phyloP scores from a whole-genome alignment of 2,113 vertebrate species.

The Petrocephalus zakoni region DNA sequence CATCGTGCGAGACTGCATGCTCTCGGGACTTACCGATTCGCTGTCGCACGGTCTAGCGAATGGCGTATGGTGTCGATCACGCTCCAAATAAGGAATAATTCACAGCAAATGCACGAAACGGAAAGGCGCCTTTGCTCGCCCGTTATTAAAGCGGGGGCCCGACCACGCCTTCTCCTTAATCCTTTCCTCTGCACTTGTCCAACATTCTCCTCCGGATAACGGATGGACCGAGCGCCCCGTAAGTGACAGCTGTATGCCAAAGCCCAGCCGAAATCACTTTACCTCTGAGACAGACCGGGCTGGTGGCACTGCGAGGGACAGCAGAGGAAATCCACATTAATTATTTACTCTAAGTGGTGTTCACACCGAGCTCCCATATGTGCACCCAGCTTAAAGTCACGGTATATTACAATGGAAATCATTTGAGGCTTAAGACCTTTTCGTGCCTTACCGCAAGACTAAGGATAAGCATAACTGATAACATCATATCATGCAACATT shows the following conservation, averaged over 20 bases:
- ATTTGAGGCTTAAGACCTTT: background rate
- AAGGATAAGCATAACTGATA: background rate
- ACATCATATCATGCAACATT: background rate
- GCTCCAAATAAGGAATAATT: background rate
- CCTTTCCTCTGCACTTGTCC: background rate
- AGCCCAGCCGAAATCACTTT: background rate
- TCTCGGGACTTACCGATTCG: background rate
- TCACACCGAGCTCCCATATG: slow-evolving; percentile 33
- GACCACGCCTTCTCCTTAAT: background rate
- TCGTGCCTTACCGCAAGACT: background rate
- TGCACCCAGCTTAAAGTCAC: background rate
- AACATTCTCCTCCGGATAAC: background rate
- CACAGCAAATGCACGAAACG: background rate
- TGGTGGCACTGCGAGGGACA: slow-evolving; percentile 41
- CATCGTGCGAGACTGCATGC: background rate
- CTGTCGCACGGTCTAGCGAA: background rate
- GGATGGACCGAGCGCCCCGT: background rate
- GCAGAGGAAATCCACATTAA: slow-evolving; percentile 49
- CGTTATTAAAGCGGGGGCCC: background rate
- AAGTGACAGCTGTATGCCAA: background rate
- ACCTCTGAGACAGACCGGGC: slow-evolving; percentile 28
- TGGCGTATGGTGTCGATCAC: background rate
- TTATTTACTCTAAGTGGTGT: slow-evolving; percentile 53
- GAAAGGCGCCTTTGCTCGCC: background rate
- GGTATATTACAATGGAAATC: background rate